A percentile compares a stretch with the other conserved stretches of the same genome.
These are phyloP conservation scores for Sussaba pulchella DNA, from an alignment of 2,888 invertebrate genomes.

Conservation along the genomic window DNA sequence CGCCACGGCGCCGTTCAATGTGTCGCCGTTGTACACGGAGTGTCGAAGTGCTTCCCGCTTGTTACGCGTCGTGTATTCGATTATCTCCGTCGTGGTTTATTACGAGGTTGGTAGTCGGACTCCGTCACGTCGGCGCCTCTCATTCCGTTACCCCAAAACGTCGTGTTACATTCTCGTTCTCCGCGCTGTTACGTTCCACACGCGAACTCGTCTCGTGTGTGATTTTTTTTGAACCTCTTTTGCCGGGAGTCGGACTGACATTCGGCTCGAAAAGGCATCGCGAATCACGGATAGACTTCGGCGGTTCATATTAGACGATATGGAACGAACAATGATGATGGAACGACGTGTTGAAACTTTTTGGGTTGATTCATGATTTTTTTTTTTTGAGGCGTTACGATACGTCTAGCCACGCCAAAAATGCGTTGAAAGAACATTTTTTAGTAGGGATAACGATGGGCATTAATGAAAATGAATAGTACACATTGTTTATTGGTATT, in stretches of 20 bases:
- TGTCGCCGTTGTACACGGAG: conserved; percentile 59
- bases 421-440: too few species aligned
- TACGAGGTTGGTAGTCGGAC: conserved; percentile 70
- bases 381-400: too few species aligned
- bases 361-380: too few species aligned
- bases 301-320: background rate
- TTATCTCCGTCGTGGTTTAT: conserved; percentile 82
- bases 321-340: background rate
- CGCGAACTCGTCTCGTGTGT: background rate
- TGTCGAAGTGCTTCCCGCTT: conserved; percentile 74
- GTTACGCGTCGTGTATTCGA: conserved; percentile 83
- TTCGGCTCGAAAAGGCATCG: background rate
- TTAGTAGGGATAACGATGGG: too few species aligned
- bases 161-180: conserved; percentile 24
- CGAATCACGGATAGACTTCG: background rate
- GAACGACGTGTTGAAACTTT: too few species aligned
- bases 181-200: background rate
- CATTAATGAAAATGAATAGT: too few species aligned
- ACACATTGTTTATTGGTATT: too few species aligned
- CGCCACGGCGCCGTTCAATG: conserved; percentile 21
- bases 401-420: too few species aligned
- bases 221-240: background rate
- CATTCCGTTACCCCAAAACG: too few species aligned
- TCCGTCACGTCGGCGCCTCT: conserved; percentile 56
- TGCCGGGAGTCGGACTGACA: background rate